These are phyloP conservation scores for Aradophagus sp. DNA, from an alignment of 1,140 invertebrate species.

Conservation along the genomic window DNA sequence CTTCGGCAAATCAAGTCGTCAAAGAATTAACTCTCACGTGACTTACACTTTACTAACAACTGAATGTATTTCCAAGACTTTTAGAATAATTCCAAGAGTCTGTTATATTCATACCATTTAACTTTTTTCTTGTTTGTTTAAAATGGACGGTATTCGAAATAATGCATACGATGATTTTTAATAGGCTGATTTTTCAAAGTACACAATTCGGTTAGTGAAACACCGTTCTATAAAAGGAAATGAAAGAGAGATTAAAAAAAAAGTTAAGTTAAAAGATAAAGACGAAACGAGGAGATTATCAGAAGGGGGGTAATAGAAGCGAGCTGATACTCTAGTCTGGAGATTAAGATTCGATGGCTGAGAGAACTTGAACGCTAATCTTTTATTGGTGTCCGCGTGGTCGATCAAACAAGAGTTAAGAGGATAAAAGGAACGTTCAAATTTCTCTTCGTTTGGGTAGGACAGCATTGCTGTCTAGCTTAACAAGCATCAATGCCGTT, in stretches of 20 bases:
- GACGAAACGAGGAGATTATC: conserved; percentile 30
- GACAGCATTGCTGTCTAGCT: no score
- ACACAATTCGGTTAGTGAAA: conserved; percentile 43
- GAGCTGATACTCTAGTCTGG: no score
- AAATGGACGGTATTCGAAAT: conserved; percentile 58
- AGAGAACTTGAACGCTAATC: no score
- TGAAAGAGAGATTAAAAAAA: conserved; percentile 2
- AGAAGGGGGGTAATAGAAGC: no score
- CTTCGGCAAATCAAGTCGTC: conserved; percentile 30
- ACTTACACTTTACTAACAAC: no score
- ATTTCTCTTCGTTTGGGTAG: no score
- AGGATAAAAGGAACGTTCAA: no score
- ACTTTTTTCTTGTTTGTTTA: conserved; percentile 33
- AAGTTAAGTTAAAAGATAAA: conserved; percentile 8
- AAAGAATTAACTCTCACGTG: no score
- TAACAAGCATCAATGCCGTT: no score
- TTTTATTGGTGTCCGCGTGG: no score
- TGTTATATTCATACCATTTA: conserved; percentile 44
- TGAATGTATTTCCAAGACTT: conserved; percentile 26
- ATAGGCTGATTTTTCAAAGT: conserved; percentile 57
- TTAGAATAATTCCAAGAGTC: conserved; percentile 29
- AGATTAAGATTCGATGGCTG: no score
- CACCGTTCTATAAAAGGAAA: conserved; percentile 10
- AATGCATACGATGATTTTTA: conserved; percentile 46
- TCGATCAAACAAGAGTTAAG: no score